Percentiles rank a stretch among this genome's conserved stretches.
These are phyloP conservation scores for Proctacanthus coquilletti DNA, from an alignment of 1,140 invertebrate species.

Conservation along the genomic window DNA sequence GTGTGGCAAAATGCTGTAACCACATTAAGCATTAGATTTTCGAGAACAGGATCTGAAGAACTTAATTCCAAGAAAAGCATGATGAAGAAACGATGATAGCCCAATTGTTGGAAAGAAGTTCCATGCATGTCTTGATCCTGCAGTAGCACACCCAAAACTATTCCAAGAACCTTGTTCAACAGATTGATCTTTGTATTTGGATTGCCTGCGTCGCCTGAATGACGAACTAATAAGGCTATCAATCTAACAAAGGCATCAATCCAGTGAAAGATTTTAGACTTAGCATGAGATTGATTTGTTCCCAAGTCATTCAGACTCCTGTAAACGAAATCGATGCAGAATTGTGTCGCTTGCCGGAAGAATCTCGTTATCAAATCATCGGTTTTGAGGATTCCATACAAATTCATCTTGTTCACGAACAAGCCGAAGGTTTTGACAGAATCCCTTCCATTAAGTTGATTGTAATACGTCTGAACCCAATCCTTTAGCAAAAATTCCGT, in stretches of 20 bases:
- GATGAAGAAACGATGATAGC: constrained; percentile 94
- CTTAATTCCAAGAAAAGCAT: constrained; percentile 96
- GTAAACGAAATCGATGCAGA: constrained; percentile 93
- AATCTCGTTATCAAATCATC: constrained; percentile 96
- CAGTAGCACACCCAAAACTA: constrained; percentile 85
- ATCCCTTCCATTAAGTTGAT: constrained; percentile 60
- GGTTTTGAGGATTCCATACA: constrained; percentile 90
- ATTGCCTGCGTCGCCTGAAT: constrained; percentile 76
- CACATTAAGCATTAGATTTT: constrained; percentile 33
- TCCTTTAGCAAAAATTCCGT: constrained; percentile 87
- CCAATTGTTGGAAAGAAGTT: constrained; percentile 88
- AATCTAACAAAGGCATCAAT: constrained; percentile 90
- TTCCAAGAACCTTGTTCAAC: constrained; percentile 89
- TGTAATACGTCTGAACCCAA: constrained; percentile 80
- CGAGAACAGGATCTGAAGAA: constrained; percentile 75
- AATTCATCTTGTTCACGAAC: constrained; percentile 93
- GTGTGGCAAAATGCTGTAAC: constrained; percentile 84
- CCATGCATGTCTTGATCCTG: constrained; percentile 85
- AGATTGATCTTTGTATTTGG: constrained; percentile 91
- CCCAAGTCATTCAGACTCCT: constrained; percentile 43
- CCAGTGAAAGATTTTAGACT: constrained; percentile 89
- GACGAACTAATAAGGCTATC: constrained; percentile 91
- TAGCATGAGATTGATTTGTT: constrained; percentile 41
- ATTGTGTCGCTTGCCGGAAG: constrained; percentile 90
- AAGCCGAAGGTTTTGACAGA: constrained; percentile 85